phyloP scores from a whole-genome alignment of 2,888 invertebrate species.

The Acronicta psi region DNA sequence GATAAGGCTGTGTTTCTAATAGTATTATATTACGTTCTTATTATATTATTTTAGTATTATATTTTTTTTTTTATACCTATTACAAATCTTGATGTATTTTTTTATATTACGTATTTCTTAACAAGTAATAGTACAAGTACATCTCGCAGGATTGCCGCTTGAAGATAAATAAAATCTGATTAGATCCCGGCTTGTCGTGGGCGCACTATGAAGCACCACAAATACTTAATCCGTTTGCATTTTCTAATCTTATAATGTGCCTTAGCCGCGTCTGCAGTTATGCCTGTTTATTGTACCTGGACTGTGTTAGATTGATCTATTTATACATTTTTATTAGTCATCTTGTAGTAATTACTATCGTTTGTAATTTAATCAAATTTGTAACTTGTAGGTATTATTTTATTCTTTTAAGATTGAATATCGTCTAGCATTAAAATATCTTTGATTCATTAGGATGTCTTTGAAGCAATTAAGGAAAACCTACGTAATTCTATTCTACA shows the following conservation, averaged over 20 bases:
- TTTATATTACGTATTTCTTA: conserved; percentile 16
- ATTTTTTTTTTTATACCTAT: too few relatives aligned
- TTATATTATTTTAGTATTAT: too few relatives aligned
- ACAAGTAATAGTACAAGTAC: conserved; percentile 18
- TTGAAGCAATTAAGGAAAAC: conserved; percentile 24
- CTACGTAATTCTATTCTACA: conserved; percentile 25
- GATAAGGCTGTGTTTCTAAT: too few relatives aligned
- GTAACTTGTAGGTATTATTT: too few relatives aligned
- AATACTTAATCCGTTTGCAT: conserved; percentile 86
- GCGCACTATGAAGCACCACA: conserved; percentile 83
- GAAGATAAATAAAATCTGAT: conserved; percentile 73
- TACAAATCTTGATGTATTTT: too few relatives aligned
- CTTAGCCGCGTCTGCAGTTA: conserved; percentile 71
- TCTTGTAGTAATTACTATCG: conserved; percentile 1
- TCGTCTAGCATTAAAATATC: not conserved
- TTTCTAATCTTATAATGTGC: conserved; percentile 87
- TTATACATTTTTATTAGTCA: conserved; percentile 11
- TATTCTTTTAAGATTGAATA: not conserved
- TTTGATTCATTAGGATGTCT: conserved; percentile 1
- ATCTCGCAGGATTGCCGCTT: conserved; percentile 40
- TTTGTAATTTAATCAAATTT: too few relatives aligned
- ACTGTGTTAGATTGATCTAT: conserved; percentile 13
- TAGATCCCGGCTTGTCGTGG: conserved; percentile 72
- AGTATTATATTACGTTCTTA: too few relatives aligned
- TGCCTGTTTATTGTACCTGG: conserved; percentile 10